A percentile compares a stretch with the other conserved stretches of the same genome.
Conservation (phyloP, 2,113 vertebrate species). For the Eptesicus fuscus region DNA sequence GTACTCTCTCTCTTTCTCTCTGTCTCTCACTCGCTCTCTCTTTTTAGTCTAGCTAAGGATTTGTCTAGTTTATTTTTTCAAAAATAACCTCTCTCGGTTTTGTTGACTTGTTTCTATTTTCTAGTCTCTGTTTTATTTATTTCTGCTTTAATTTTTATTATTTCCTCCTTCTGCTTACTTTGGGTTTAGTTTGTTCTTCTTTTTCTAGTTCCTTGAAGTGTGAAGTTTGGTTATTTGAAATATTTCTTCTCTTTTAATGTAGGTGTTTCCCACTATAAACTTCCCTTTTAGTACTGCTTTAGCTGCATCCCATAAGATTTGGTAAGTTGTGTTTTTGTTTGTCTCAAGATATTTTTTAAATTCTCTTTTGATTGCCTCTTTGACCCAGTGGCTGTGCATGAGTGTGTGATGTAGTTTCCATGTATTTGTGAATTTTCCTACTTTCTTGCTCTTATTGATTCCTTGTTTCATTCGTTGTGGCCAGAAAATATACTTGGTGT, state of each 20-base stretch:
- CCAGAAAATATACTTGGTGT: neutral
- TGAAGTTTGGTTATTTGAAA: neutral
- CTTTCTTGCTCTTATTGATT: neutral
- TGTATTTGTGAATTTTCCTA: neutral
- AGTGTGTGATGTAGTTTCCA: neutral
- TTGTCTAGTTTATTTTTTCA: neutral
- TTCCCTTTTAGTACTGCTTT: neutral
- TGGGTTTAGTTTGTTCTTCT: neutral
- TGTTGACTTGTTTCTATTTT: neutral
- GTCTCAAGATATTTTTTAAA: neutral
- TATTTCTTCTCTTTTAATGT: neutral
- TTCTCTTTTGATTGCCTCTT: neutral
- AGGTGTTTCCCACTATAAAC: neutral
- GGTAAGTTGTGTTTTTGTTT: neutral
- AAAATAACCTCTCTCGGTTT: neutral
- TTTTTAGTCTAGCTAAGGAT: neutral
- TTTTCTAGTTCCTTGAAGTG: neutral
- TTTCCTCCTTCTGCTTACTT: neutral
- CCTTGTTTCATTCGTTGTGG: neutral
- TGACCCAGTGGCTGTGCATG: neutral
- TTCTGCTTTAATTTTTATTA: neutral
- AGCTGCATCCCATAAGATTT: neutral
- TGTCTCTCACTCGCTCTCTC: neutral
- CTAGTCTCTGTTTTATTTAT: neutral
- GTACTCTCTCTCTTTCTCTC: neutral